Evolutionary conservation across 2,797 vertebrate genomes (phyloP).

Genomic region (Champsocephalus esox): DNA sequence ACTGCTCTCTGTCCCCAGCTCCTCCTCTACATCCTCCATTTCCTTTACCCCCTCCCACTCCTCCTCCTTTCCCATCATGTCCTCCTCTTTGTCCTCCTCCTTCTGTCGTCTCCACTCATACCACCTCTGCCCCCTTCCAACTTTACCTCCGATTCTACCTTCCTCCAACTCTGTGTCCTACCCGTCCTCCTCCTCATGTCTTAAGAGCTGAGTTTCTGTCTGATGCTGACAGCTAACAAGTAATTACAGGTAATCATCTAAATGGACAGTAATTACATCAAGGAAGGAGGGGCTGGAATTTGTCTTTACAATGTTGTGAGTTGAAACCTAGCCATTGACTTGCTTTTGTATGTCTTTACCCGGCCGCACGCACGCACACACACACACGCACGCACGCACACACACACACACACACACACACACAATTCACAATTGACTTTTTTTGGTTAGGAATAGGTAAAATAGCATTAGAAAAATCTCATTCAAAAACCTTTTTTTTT

Average conservation of each 20-base stretch:
- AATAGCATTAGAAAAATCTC: too few relatives aligned
- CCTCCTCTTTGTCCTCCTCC: slow-evolving; percentile 41
- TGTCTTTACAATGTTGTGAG: slow-evolving; percentile 72
- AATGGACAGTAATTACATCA: slow-evolving; percentile 89
- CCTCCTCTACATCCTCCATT: slow-evolving; percentile 41
- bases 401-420: not conserved
- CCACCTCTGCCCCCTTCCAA: slow-evolving; percentile 51
- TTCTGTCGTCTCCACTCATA: slow-evolving; percentile 38
- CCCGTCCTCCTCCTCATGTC: slow-evolving; percentile 56
- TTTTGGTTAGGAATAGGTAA: too few relatives aligned
- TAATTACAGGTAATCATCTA: slow-evolving; percentile 90
- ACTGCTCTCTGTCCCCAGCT: slow-evolving; percentile 49
- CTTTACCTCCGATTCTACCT: slow-evolving; percentile 41
- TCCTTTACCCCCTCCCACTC: slow-evolving; percentile 8
- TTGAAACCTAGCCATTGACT: slow-evolving; percentile 59
- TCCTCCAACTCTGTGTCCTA: slow-evolving; percentile 45
- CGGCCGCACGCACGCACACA: slow-evolving; percentile 1
- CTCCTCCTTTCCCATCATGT: slow-evolving; percentile 29
- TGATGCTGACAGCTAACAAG: slow-evolving; percentile 88
- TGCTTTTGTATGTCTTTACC: slow-evolving; percentile 59
- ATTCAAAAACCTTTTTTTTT: too few relatives aligned
- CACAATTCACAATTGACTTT: too few relatives aligned
- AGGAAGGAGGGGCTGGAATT: slow-evolving; percentile 59
- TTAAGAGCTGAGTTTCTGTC: slow-evolving; percentile 72
- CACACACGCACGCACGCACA: not conserved